Conservation (phyloP, 2,797 vertebrate genomes). For the Cetoscarus ocellatus region DNA sequence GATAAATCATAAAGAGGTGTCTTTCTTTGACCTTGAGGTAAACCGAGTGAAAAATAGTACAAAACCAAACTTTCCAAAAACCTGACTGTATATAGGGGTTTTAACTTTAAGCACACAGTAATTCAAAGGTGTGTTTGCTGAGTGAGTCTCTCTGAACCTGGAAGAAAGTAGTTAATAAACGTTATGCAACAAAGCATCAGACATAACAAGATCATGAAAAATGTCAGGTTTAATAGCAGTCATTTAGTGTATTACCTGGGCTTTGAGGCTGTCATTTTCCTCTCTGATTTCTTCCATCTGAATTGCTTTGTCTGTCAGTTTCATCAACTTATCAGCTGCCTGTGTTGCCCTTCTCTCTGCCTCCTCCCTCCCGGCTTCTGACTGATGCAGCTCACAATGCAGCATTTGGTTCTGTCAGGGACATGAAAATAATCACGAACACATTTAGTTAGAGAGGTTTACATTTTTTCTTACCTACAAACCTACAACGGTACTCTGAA, state of each 20-base stretch:
- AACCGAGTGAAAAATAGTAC: too few species aligned
- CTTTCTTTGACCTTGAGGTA: too few species aligned
- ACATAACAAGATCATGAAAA: background rate
- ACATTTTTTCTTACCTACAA: too few species aligned
- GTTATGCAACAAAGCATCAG: background rate
- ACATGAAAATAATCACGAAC: slow-evolving; percentile 10
- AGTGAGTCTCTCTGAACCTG: too few species aligned
- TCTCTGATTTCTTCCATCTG: slow-evolving; percentile 59
- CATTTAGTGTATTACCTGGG: slow-evolving; percentile 61
- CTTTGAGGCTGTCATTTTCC: slow-evolving; percentile 59
- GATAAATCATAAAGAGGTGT: background rate
- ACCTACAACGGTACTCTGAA: too few species aligned
- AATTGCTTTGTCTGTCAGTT: slow-evolving; percentile 54
- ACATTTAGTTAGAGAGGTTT: background rate
- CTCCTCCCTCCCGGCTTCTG: slow-evolving; percentile 73
- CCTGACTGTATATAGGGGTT: background rate
- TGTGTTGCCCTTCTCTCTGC: slow-evolving; percentile 58
- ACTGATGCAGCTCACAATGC: slow-evolving; percentile 75
- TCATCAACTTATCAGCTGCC: slow-evolving; percentile 56
- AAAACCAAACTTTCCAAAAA: too few species aligned
- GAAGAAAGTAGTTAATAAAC: too few species aligned
- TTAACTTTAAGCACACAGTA: background rate
- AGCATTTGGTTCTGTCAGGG: slow-evolving; percentile 73
- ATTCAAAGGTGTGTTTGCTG: background rate
- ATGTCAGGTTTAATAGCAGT: background rate